Conservation (phyloP, 2,888 invertebrate genomes). For the Hedychridium roseum region DNA sequence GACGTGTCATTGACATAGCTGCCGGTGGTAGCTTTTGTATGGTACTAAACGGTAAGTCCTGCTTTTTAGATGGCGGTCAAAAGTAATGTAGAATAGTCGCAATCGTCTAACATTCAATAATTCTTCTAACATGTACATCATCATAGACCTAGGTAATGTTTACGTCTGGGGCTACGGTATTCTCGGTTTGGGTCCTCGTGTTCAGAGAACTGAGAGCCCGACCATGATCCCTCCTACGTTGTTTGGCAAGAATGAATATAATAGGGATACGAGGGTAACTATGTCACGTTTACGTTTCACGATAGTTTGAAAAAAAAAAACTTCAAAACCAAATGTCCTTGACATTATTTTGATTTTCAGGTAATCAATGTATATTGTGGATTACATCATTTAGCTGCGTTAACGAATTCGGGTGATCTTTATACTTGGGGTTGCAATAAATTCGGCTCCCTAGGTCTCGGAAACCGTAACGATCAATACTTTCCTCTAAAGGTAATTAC, state of each 20-base stretch:
- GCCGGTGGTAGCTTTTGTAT: slow-evolving; percentile 89
- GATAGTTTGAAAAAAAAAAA: no score
- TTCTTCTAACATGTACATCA: no score
- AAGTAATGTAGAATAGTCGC: no score
- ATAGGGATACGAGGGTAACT: slow-evolving; percentile 67
- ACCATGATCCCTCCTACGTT: slow-evolving; percentile 79
- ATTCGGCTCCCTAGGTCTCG: slow-evolving; percentile 84
- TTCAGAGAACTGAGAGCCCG: slow-evolving; percentile 73
- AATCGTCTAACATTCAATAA: no score
- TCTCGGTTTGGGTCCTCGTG: slow-evolving; percentile 86
- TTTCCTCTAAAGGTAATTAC: slow-evolving; percentile 87
- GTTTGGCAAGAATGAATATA: slow-evolving; percentile 87
- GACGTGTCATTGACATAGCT: slow-evolving; percentile 82
- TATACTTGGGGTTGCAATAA: slow-evolving; percentile 94
- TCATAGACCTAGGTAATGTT: slow-evolving; percentile 81
- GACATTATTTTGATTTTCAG: slow-evolving; percentile 23
- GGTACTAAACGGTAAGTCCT: slow-evolving; percentile 75
- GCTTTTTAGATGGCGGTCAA: no score
- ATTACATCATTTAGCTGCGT: slow-evolving; percentile 79
- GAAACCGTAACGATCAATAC: slow-evolving; percentile 80
- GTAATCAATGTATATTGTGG: slow-evolving; percentile 74
- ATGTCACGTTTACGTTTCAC: no score
- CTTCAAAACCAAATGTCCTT: neutral
- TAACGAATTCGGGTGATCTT: slow-evolving; percentile 84
- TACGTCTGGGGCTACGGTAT: slow-evolving; percentile 96